Percentiles rank a stretch among this genome's conserved stretches.
phyloP scores from a whole-genome alignment of 1,140 invertebrate genomes.

The Gonioctena quinquepunctata region DNA sequence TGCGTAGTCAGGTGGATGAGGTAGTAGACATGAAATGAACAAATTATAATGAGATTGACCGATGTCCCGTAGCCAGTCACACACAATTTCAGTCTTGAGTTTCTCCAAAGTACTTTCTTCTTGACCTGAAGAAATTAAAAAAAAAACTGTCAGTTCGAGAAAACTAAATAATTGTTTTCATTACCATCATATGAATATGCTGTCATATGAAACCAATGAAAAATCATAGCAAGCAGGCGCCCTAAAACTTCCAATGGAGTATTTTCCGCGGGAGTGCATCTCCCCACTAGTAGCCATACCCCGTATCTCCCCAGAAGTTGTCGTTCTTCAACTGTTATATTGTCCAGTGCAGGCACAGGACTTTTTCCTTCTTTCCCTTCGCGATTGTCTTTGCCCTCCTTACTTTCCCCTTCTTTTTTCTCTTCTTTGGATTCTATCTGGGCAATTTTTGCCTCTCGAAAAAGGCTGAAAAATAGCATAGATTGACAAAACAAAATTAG shows the following conservation, averaged over 20 bases:
- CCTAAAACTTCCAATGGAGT: slow-evolving; percentile 89
- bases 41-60: slow-evolving; percentile 86
- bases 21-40: slow-evolving; percentile 82
- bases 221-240: slow-evolving; percentile 90
- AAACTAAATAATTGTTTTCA: too few species aligned
- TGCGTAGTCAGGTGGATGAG: slow-evolving; percentile 87
- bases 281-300: slow-evolving; percentile 93
- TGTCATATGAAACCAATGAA: slow-evolving; percentile 99
- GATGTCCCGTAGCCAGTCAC: slow-evolving; percentile 87
- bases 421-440: slow-evolving; percentile 61
- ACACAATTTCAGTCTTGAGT: slow-evolving; percentile 92
- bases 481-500: background rate
- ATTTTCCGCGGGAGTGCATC: slow-evolving; percentile 84
- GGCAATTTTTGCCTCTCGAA: slow-evolving; percentile 79
- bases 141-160: too few species aligned
- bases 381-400: slow-evolving; percentile 66
- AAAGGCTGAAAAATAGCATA: slow-evolving; percentile 62
- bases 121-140: slow-evolving; percentile 63
- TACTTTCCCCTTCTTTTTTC: slow-evolving; percentile 62
- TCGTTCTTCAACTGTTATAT: slow-evolving; percentile 75
- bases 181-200: slow-evolving; percentile 93
- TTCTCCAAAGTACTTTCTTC: slow-evolving; percentile 86
- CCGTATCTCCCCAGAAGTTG: slow-evolving; percentile 93
- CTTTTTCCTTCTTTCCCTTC: slow-evolving; percentile 44
- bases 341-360: slow-evolving; percentile 57